These are phyloP conservation scores for Zalophus californianus DNA, from an alignment of 2,797 vertebrate genomes.

Conservation along the genomic window DNA sequence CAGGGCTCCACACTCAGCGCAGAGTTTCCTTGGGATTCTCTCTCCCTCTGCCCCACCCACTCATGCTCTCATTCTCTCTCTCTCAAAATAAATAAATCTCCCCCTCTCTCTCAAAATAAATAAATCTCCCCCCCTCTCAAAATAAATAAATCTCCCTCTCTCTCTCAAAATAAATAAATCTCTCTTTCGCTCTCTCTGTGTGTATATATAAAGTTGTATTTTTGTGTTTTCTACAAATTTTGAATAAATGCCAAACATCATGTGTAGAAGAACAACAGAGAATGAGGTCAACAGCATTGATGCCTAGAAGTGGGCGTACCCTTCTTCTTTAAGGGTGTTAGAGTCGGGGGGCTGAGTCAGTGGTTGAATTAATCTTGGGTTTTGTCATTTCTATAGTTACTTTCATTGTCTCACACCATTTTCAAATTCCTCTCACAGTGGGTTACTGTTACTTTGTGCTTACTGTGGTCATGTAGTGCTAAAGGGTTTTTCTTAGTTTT, in stretches of 20 bases:
- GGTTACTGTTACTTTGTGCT: neutral
- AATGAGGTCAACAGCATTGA: neutral
- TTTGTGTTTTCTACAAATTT: constrained; percentile 45
- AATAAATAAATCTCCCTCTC: neutral
- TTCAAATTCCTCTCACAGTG: neutral
- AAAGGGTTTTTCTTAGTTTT: neutral
- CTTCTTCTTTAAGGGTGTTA: neutral
- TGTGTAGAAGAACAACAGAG: neutral
- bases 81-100: neutral
- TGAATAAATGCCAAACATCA: neutral
- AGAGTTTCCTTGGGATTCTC: neutral
- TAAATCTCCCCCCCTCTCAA: too few relatives aligned
- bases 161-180: neutral
- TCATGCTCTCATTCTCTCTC: neutral
- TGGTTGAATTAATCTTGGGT: neutral
- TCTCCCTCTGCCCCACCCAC: neutral
- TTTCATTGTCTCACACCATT: neutral
- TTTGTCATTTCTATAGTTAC: neutral
- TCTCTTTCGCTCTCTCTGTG: too few relatives aligned
- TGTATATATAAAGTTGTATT: neutral
- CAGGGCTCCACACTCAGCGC: neutral
- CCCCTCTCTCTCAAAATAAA: too few relatives aligned
- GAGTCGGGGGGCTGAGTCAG: neutral
- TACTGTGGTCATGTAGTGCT: neutral
- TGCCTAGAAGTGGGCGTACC: neutral